Base-by-base conservation (phyloP, 2,113 vertebrate species). In the Gila orcuttii region DNA sequence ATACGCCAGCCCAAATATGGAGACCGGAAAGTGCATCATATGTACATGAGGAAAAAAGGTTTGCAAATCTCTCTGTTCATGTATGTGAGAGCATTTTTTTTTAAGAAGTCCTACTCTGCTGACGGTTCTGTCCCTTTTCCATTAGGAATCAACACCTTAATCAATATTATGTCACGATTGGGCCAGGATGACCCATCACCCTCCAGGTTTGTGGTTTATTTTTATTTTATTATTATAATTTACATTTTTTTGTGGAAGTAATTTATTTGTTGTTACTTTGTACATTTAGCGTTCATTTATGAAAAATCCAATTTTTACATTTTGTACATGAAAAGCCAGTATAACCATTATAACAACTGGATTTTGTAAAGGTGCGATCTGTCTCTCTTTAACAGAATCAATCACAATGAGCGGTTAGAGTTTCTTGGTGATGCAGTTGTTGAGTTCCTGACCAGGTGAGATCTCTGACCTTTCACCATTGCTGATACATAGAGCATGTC, bases 91-190 rank as follows among this genome's bases (percentile, higher is more conserved):
- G 25, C 13, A 25, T 55, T 28, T 77, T 4, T 17, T 42, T 73
- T 39, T 7, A 25, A 47, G 5, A 47, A 47, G 42, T 69, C 6
- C 0, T 47, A 47, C 39, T 75, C 21, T 47, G 13, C 39, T 57
- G 6, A 78, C 3, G 3, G 15, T 33, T 78, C 31, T 57, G n/a
- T 52, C 15, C 2, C 11, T 79, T 47, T 50, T 57, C 59, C 55
- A 86, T 42, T 93, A 99, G 98, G 98, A 83, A 99, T 99, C 94
- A 99, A 99, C 92, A 99, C 98, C 0, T 90, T 99, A 94, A 99
- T 99, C 94, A 99, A 99, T 94, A 99, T 99, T 92, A 99, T 99
- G 98, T 99, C 98, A 79, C 97, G 98, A n/a, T 96, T 99, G 90
- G 98, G 98, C 75, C 98, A 99, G 94, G 98, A 99, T 78, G 98